These are phyloP conservation scores for Genyomyrus donnyi DNA, from an alignment of 2,113 vertebrate genomes.

Conservation along the genomic window DNA sequence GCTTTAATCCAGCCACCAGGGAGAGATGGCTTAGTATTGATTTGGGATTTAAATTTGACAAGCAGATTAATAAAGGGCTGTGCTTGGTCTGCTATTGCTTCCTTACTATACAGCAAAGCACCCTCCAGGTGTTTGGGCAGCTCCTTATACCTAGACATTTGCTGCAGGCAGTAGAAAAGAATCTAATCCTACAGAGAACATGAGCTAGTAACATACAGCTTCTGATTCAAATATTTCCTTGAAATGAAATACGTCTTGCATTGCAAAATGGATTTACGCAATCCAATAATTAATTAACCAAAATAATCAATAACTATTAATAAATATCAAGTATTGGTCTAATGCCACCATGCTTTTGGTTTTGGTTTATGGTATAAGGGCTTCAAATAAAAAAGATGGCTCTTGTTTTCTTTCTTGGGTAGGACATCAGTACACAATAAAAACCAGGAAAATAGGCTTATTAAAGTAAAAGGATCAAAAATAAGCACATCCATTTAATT, in stretches of 20 bases:
- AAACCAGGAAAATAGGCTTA: background rate
- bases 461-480: background rate
- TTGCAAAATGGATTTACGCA: background rate
- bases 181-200: background rate
- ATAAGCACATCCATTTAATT: conserved; percentile 21
- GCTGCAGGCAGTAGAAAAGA: background rate
- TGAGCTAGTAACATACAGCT: background rate
- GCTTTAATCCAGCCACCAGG: conserved; percentile 37
- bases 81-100: conserved; percentile 9
- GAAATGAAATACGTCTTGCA: background rate
- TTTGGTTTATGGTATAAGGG: background rate
- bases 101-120: background rate
- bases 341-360: background rate
- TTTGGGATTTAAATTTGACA: conserved; percentile 34
- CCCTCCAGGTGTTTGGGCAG: background rate
- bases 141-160: background rate
- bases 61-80: conserved; percentile 38
- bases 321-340: background rate
- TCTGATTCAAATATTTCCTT: conserved; percentile 18
- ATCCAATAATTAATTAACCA: background rate
- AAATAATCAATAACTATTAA: background rate
- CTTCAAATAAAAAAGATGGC: background rate
- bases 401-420: conserved; percentile 31
- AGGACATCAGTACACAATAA: conserved; percentile 31
- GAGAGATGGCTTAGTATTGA: conserved; percentile 34